Conservation (phyloP, 1,140 invertebrate genomes). For the Leptopilina boulardi region DNA sequence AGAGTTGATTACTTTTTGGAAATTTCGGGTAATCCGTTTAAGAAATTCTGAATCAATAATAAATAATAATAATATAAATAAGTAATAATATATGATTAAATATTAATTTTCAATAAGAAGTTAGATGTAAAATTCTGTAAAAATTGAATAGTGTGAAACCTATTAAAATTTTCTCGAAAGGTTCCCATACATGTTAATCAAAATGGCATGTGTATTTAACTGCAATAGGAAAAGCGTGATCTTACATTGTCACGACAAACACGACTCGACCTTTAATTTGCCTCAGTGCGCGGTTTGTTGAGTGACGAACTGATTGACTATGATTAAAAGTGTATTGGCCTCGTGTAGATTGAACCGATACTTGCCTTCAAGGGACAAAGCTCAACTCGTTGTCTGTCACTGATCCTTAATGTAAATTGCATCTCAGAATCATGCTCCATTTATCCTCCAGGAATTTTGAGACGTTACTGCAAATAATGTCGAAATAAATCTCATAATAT, state of each 20-base stretch:
- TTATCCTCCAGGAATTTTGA: slow-evolving; percentile 11
- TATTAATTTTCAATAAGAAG: too few relatives aligned
- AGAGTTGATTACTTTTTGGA: too few relatives aligned
- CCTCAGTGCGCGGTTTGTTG: slow-evolving; percentile 46
- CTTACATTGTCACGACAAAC: slow-evolving; percentile 48
- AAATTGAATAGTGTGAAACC: neutral
- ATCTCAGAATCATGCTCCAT: slow-evolving; percentile 34
- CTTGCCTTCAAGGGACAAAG: slow-evolving; percentile 26
- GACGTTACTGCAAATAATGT: slow-evolving; percentile 29
- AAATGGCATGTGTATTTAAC: slow-evolving; percentile 1
- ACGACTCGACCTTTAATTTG: slow-evolving; percentile 54
- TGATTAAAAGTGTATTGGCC: slow-evolving; percentile 47
- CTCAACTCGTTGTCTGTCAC: slow-evolving; percentile 34
- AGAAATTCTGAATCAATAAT: too few relatives aligned
- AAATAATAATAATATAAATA: too few relatives aligned
- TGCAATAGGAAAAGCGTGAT: slow-evolving; percentile 20
- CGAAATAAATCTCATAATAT: slow-evolving; percentile 34
- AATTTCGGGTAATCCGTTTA: too few relatives aligned
- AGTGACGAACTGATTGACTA: slow-evolving; percentile 54
- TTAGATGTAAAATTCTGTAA: too few relatives aligned
- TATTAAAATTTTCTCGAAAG: slow-evolving; percentile 16
- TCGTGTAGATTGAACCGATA: slow-evolving; percentile 39
- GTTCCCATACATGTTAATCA: neutral
- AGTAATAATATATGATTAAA: too few relatives aligned
- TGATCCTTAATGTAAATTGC: slow-evolving; percentile 33